These are phyloP conservation scores for Copidosoma floridanum DNA, from an alignment of 1,140 invertebrate genomes.

Conservation along the genomic window DNA sequence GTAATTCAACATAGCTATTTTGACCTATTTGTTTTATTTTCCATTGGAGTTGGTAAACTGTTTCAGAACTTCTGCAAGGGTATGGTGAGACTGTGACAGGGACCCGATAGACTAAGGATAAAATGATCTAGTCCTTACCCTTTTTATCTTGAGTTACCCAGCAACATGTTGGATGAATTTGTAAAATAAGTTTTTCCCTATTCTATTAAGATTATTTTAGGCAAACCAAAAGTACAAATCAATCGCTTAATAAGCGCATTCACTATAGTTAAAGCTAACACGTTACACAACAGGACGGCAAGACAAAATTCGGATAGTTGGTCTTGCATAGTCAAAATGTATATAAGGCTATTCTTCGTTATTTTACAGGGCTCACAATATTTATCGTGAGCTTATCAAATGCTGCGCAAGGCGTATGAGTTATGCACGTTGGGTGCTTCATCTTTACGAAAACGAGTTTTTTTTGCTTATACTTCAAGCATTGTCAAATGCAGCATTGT, in stretches of 20 bases:
- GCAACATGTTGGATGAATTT: constrained; percentile 5
- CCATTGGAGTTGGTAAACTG: background rate
- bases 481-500: constrained; percentile 15
- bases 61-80: constrained; percentile 32
- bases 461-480: constrained; percentile 22
- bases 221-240: constrained; percentile 18
- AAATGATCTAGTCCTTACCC: constrained; percentile 8
- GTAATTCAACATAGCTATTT: background rate
- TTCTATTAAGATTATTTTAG: constrained; percentile 6
- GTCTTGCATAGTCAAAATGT: constrained; percentile 14
- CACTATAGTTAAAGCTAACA: background rate
- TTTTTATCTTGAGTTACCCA: constrained; percentile 6
- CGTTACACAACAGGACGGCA: background rate
- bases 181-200: constrained; percentile 17
- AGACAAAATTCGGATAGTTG: constrained; percentile 25
- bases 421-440: background rate
- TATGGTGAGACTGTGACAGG: constrained; percentile 44
- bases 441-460: constrained; percentile 22
- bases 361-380: background rate
- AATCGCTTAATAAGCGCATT: constrained; percentile 24
- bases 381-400: constrained; percentile 14
- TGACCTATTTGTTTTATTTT: background rate
- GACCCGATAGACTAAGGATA: constrained; percentile 39
- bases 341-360: background rate
- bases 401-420: background rate